These are phyloP conservation scores for Cryptocephalus primarius DNA, from an alignment of 2,888 invertebrate genomes.

Conservation along the genomic window DNA sequence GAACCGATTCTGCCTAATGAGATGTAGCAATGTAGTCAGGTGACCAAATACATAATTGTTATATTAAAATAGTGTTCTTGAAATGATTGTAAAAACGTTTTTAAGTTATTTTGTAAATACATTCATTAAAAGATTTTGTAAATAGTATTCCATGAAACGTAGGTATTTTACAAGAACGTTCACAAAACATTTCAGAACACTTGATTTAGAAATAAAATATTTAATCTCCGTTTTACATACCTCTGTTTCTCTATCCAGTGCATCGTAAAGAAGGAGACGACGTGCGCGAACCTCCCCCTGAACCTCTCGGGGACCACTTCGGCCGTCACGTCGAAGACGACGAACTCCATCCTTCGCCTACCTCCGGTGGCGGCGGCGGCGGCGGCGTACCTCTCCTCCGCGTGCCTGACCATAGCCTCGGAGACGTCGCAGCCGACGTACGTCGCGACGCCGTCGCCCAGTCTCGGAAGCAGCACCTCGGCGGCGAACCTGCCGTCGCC, in stretches of 20 bases:
- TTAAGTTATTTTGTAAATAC: no score
- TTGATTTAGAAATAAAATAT: no score
- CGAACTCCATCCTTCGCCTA: slow-evolving; percentile 33
- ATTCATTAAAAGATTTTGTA: no score
- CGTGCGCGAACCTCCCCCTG: slow-evolving; percentile 49
- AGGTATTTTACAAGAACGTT: no score
- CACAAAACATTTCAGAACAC: no score
- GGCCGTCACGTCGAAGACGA: slow-evolving; percentile 47
- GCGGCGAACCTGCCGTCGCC: slow-evolving; percentile 62
- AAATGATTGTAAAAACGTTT: no score
- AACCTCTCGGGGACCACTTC: slow-evolving; percentile 40
- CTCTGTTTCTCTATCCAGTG: slow-evolving; percentile 69
- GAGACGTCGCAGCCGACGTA: slow-evolving; percentile 61
- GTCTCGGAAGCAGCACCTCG: slow-evolving; percentile 49
- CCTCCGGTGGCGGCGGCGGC: background rate
- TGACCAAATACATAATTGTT: no score
- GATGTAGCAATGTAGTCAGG: no score
- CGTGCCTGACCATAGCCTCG: slow-evolving; percentile 57
- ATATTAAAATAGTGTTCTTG: no score
- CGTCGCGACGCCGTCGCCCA: slow-evolving; percentile 35
- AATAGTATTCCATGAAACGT: no score
- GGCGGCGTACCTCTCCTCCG: slow-evolving; percentile 37
- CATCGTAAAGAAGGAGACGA: slow-evolving; percentile 66
- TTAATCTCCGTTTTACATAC: slow-evolving; percentile 45
- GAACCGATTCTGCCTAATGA: no score